phyloP scores from a whole-genome alignment of 2,113 vertebrate genomes.

The Cinclus cinclus region DNA sequence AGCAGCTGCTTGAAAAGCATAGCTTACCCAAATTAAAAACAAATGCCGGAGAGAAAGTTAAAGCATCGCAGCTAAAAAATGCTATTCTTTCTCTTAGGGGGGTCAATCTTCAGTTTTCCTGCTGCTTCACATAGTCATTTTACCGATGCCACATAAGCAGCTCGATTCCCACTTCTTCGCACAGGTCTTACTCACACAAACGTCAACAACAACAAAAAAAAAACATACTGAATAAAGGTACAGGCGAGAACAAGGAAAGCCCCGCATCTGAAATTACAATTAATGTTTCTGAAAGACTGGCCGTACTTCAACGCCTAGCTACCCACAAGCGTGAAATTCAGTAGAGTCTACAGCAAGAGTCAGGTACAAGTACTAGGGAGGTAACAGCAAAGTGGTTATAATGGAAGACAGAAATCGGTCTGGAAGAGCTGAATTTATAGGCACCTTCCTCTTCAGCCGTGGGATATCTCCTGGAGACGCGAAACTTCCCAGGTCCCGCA shows the following conservation, averaged over 20 bases:
- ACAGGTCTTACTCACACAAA: neutral
- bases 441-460: neutral
- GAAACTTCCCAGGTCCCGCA: neutral
- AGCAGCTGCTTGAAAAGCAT: neutral
- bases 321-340: neutral
- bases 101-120: neutral
- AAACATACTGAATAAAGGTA: fast-evolving
- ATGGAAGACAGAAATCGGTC: neutral
- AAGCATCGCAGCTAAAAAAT: neutral
- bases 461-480: neutral
- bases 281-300: neutral
- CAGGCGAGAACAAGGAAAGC: neutral
- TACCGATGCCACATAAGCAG: neutral
- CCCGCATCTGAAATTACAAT: neutral
- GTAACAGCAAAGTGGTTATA: neutral
- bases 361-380: neutral
- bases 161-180: neutral
- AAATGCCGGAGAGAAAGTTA: neutral
- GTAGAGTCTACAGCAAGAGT: fast-evolving
- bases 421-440: neutral
- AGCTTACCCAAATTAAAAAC: neutral
- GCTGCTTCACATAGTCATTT: neutral
- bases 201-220: neutral
- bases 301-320: fast-evolving
- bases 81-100: neutral